Conservation (phyloP, 2,888 invertebrate genomes). For the Tortricodes alternella region DNA sequence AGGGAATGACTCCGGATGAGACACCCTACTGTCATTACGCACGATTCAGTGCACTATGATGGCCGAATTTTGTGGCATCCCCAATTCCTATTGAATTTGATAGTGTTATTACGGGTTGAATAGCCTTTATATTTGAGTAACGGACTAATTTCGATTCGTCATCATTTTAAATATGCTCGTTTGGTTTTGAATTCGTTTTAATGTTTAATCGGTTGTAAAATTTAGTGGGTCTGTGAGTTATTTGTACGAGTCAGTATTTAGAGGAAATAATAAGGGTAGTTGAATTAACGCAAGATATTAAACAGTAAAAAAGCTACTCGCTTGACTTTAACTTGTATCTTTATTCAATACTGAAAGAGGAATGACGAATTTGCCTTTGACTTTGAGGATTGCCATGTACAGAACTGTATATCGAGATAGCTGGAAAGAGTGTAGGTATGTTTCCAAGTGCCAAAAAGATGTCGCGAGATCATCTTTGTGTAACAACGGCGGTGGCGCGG, state of each 20-base stretch:
- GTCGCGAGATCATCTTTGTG: no score
- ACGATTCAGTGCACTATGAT: slow-evolving; percentile 66
- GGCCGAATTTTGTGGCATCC: slow-evolving; percentile 73
- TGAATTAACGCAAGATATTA: neutral
- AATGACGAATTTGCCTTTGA: no score
- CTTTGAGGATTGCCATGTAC: no score
- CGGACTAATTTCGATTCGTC: slow-evolving; percentile 52
- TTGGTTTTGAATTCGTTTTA: slow-evolving; percentile 16
- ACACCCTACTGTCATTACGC: slow-evolving; percentile 55
- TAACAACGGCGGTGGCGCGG: no score
- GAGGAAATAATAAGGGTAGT: neutral
- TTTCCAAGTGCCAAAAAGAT: no score
- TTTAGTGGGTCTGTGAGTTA: slow-evolving; percentile 1
- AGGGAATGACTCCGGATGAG: slow-evolving; percentile 38
- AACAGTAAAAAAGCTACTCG: no score
- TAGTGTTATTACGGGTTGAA: slow-evolving; percentile 51
- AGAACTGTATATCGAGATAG: no score
- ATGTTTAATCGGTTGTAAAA: slow-evolving; percentile 18
- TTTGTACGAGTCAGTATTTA: neutral
- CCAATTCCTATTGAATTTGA: slow-evolving; percentile 63
- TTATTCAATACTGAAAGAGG: no score
- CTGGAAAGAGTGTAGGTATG: no score
- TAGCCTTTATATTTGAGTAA: slow-evolving; percentile 59
- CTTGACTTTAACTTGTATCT: no score
- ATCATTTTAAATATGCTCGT: slow-evolving; percentile 47